These are phyloP conservation scores for Adineta ricciae DNA, from an alignment of 2,888 invertebrate genomes.

Conservation along the genomic window DNA sequence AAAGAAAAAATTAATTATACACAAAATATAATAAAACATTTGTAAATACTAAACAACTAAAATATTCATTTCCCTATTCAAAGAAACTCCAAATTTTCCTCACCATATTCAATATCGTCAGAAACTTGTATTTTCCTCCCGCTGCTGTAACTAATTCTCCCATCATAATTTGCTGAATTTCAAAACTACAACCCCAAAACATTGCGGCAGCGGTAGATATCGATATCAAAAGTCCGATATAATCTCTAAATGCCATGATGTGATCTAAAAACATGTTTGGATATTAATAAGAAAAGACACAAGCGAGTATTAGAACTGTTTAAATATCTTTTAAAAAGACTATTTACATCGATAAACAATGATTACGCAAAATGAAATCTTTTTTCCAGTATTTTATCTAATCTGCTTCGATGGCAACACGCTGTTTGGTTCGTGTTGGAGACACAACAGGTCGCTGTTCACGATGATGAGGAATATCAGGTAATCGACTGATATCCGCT, in stretches of 20 bases:
- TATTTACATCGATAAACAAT: not conserved
- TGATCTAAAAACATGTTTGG: not conserved
- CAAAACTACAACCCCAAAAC: not conserved
- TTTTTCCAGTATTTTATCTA: not conserved
- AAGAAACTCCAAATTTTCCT: not conserved
- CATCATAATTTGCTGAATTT: not conserved
- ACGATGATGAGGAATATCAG: not conserved
- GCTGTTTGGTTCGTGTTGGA: not conserved
- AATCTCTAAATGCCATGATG: not conserved
- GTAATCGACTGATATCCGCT: not conserved
- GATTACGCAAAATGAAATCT: too few relatives aligned
- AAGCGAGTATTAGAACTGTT: not conserved
- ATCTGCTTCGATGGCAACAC: not conserved
- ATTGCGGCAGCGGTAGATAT: not conserved
- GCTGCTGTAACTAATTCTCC: not conserved
- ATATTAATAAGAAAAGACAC: not conserved
- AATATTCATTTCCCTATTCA: too few relatives aligned
- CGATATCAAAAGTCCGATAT: not conserved
- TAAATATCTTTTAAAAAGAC: not conserved
- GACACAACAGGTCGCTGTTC: not conserved
- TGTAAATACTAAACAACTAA: slow-evolving; percentile 28
- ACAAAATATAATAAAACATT: slow-evolving; percentile 12
- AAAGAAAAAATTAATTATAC: not conserved
- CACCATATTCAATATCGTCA: slow-evolving; percentile 32
- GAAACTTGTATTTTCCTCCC: slow-evolving; percentile 29